Evolutionary conservation across 2,113 vertebrate genomes (phyloP), one percentile per base, ranked within the genome.

Genomic region (Rhizomys pruinosus): DNA sequence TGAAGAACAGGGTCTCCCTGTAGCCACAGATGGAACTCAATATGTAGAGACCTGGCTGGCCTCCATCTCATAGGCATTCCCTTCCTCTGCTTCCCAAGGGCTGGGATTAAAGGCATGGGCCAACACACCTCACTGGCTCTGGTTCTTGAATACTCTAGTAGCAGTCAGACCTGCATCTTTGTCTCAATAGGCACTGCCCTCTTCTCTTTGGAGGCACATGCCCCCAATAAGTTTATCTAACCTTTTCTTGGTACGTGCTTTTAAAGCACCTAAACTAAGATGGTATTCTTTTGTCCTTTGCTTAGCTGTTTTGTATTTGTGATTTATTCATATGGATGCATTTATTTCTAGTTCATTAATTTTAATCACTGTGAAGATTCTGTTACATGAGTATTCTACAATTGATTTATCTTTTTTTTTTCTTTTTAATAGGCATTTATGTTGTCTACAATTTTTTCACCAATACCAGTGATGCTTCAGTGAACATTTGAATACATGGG

Each of bases 271-370:
- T 68, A 32, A 61, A 89, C 25, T 66, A 66, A 79, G 27, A 72
- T 4, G 10, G 37, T n/a, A 55, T 89, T 94, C 10, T 84, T 88
- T 79, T 29, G 84, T 84, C 93, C 42, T 94, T 86, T 92, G 79
- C 19, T 79, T 89, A 91, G 68, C 25, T 69, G 76, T 91, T 78
- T 72, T 32, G 20, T 87, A 91, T 94, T 42, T 92, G 66, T 90
- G 42, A 92, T 84, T 87, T 96, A 86, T 78, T 94, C 80, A 81
- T 13, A 73, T 47, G 39, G 87, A 73, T 84, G 73, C 39, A 87
- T 95, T 90, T 95, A 94, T 81, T 84, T 94, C 71, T 84, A 93
- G 61, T 84, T 97, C 91, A 92, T 96, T 96, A 86, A 93, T 95
- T 95, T 95, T 93, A 93, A 81, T 73, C 32, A 20, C 57, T 42